Conservation (phyloP, 2,113 vertebrate genomes). For the Oophaga pumilio region DNA sequence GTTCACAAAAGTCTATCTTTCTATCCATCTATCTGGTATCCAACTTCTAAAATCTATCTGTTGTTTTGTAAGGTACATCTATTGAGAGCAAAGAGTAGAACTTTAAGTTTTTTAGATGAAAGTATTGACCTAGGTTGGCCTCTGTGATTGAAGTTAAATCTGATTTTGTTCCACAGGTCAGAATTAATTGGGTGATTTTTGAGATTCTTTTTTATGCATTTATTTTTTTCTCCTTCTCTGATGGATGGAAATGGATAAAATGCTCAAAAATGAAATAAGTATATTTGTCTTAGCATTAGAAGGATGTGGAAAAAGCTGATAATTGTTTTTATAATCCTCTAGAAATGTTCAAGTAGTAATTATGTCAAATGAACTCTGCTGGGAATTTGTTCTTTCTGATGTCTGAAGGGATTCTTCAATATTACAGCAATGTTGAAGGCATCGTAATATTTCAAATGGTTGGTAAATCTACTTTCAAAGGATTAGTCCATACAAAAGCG, state of each 20-base stretch:
- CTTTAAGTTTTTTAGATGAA: not conserved
- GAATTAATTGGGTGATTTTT: slow-evolving; percentile 6
- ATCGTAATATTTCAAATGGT: slow-evolving; percentile 72
- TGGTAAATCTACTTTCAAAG: slow-evolving; percentile 79
- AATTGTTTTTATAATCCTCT: slow-evolving; percentile 79
- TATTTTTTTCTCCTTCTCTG: slow-evolving; percentile 7
- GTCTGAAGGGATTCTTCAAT: slow-evolving; percentile 82
- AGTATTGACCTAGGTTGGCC: not conserved
- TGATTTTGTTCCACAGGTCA: not conserved
- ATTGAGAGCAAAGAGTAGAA: not conserved
- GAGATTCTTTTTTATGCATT: not conserved
- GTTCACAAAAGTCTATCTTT: not conserved
- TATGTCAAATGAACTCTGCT: slow-evolving; percentile 75
- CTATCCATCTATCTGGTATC: not conserved
- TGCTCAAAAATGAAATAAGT: slow-evolving; percentile 49
- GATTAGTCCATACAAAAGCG: slow-evolving; percentile 77
- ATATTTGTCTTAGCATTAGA: slow-evolving; percentile 65
- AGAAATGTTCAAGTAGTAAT: slow-evolving; percentile 77
- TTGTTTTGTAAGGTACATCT: not conserved
- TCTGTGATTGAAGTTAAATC: not conserved
- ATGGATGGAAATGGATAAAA: slow-evolving; percentile 43
- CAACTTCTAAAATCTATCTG: not conserved
- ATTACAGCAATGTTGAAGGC: slow-evolving; percentile 75
- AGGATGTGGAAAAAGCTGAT: slow-evolving; percentile 73
- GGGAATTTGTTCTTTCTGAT: slow-evolving; percentile 74